Evolutionary conservation across 2,888 invertebrate species (phyloP), one percentile per base, ranked within the genome.

Genomic region (Automeris io): DNA sequence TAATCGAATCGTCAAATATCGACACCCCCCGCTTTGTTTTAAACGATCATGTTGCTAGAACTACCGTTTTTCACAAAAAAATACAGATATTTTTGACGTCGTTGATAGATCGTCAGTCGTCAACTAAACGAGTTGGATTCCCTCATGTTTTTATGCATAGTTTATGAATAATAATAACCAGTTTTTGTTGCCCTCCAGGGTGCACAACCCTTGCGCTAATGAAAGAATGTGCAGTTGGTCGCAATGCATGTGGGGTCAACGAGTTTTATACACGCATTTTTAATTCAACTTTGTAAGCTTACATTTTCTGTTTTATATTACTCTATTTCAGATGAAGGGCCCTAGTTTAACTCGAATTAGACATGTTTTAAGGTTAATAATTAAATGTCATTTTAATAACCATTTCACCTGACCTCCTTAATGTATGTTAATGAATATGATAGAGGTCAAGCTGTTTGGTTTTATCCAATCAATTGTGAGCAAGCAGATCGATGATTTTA

Each of bases 161-260:
- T 48, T 43, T 61, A 63, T 67, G 67, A 78, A 77, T 83, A 82
- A 83, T 81, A 83, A 80, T 81, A 80, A 70, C 66, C 54, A 50
- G 62, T 71, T 73, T 70, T 72, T 73, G 72, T 71, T 60, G 65
- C 75, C 75, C 79, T 75, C 71, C 74, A 60, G 75, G 72, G 77
- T 70, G 65, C 51, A 52, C 74, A 77, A 83, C 85, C 83, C 83
- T 82, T 81, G 61, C 57, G 59, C 69, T 70, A 70, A 70, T 69
- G 63, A 66, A 71, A 71, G 69, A 77, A 80, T 79, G 73, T 66
- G 77, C 78, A 77, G 80, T 81, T 82, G 80, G 65, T 69, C 61
- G 67, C 57, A 54, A 58, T 53, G 60, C 54, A 49, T 61, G 69
- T 73, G 71, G 79, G 77, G 78, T 80, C 73, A 79, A 73, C 67